phyloP scores from a whole-genome alignment of 2,113 vertebrate genomes.

The Melanotaenia duboulayi region DNA sequence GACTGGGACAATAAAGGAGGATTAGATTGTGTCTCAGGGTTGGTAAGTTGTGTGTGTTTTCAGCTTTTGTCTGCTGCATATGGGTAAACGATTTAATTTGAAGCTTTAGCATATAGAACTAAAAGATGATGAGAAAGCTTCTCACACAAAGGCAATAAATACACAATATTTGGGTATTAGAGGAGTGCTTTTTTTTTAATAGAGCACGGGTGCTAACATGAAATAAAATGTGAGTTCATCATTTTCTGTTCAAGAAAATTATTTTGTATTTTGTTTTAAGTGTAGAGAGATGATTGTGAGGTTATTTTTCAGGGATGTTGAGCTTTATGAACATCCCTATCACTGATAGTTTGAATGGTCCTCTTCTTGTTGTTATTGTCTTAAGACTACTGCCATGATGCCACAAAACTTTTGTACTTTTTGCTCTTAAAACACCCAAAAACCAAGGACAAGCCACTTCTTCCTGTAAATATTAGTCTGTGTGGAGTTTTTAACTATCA shows the following conservation, averaged over 20 bases:
- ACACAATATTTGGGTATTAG: slow-evolving; percentile 37
- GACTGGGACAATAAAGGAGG: slow-evolving; percentile 60
- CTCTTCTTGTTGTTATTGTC: slow-evolving; percentile 36
- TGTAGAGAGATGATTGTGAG: slow-evolving; percentile 57
- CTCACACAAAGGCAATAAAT: slow-evolving; percentile 61
- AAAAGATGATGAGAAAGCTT: slow-evolving; percentile 63
- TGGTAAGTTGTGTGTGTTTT: slow-evolving; percentile 34
- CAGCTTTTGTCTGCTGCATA: slow-evolving; percentile 42
- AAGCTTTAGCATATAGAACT: slow-evolving; percentile 52
- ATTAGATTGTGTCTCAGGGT: slow-evolving; percentile 54
- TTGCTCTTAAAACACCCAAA: slow-evolving; percentile 27
- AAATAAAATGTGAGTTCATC: slow-evolving; percentile 23
- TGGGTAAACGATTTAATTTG: slow-evolving; percentile 58
- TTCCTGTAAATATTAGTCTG: slow-evolving; percentile 27
- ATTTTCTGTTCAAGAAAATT: slow-evolving; percentile 13
- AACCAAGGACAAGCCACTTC: slow-evolving; percentile 28
- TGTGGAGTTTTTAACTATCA: slow-evolving; percentile 23
- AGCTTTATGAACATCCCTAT: slow-evolving; percentile 53
- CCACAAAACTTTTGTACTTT: slow-evolving; percentile 16
- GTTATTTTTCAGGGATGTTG: slow-evolving; percentile 58
- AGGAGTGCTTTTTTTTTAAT: slow-evolving; percentile 47
- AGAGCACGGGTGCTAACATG: neutral
- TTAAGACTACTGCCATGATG: slow-evolving; percentile 48
- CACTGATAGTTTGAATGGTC: slow-evolving; percentile 30
- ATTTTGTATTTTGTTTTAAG: too few relatives aligned